Evolutionary conservation across 1,140 invertebrate genomes (phyloP).

Genomic region (Heliconius nattereri): DNA sequence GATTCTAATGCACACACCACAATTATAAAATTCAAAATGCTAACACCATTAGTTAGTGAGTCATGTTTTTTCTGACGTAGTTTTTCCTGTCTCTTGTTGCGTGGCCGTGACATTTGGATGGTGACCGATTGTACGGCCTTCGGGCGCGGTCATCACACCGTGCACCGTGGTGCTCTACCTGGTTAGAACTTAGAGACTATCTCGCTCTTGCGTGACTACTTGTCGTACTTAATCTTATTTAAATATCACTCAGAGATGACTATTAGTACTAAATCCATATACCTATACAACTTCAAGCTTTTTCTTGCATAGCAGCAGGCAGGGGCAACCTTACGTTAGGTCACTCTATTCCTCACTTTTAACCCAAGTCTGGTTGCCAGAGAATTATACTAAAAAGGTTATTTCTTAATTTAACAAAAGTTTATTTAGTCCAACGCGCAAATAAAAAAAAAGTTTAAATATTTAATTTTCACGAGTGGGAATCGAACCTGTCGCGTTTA

Average conservation of each 20-base stretch:
- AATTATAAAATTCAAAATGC: not conserved
- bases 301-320: no score
- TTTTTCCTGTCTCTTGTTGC: slow-evolving; percentile 68
- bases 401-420: no score
- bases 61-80: slow-evolving; percentile 77
- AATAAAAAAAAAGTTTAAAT: no score
- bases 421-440: no score
- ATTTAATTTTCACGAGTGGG: no score
- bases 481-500: no score
- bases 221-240: not conserved
- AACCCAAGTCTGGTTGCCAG: no score
- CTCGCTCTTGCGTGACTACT: slow-evolving; percentile 38
- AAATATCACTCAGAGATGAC: not conserved
- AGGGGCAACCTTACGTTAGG: no score
- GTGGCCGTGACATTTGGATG: slow-evolving; percentile 77
- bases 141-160: slow-evolving; percentile 74
- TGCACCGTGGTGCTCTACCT: slow-evolving; percentile 58
- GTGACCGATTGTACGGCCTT: slow-evolving; percentile 79
- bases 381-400: no score
- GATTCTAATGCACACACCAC: not conserved
- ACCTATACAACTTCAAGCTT: not conserved
- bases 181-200: slow-evolving; percentile 46
- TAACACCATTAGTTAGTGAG: slow-evolving; percentile 44
- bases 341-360: no score
- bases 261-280: not conserved